These are phyloP conservation scores for Tenualosa ilisha DNA, from an alignment of 2,797 vertebrate genomes.

Conservation along the genomic window DNA sequence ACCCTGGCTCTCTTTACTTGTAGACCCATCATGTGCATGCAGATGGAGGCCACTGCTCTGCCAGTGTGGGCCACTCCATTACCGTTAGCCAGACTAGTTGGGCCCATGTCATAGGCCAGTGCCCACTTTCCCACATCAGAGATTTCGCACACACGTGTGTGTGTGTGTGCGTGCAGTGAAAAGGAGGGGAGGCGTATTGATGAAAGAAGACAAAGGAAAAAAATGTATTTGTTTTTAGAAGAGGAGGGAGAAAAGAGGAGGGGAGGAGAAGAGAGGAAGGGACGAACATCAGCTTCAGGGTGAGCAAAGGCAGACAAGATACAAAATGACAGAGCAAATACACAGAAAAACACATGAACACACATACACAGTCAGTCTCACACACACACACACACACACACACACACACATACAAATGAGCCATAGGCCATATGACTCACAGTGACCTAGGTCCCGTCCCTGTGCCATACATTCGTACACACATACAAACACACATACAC, in stretches of 20 bases:
- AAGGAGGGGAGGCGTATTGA: too few relatives aligned
- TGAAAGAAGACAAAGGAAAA: too few relatives aligned
- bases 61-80: not conserved
- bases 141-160: not conserved
- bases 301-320: too few relatives aligned
- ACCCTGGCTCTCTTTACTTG: not conserved
- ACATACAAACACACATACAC: not conserved
- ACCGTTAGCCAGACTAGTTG: not conserved
- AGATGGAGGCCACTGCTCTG: not conserved
- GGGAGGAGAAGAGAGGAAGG: too few relatives aligned
- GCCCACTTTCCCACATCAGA: not conserved
- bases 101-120: not conserved
- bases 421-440: not conserved
- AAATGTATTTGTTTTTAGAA: too few relatives aligned
- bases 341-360: not conserved
- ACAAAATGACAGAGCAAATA: too few relatives aligned
- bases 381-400: not conserved
- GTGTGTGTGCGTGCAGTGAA: too few relatives aligned
- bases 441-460: too few relatives aligned
- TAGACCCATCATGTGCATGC: not conserved
- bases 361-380: not conserved
- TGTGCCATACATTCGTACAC: not conserved
- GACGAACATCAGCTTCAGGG: too few relatives aligned
- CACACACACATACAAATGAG: not conserved
- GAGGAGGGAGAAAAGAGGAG: too few relatives aligned